Evolutionary conservation across 1,140 invertebrate genomes (phyloP).

Genomic region (Nomia melanderi): DNA sequence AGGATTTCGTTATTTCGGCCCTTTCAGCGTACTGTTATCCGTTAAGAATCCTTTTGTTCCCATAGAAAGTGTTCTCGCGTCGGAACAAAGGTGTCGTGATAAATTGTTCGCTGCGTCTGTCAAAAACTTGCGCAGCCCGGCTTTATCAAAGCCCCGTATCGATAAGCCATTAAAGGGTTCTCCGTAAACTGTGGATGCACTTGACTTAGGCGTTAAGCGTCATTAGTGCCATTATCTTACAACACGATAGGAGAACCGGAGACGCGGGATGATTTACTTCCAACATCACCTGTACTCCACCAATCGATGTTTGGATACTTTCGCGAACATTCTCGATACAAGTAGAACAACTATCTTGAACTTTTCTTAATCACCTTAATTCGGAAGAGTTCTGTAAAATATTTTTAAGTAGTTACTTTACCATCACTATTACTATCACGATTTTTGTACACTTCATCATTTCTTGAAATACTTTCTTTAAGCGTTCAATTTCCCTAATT

Average conservation of each 20-base stretch:
- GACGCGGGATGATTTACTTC: slow-evolving; percentile 18
- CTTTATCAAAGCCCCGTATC: slow-evolving; percentile 9
- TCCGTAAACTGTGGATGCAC: slow-evolving; percentile 38
- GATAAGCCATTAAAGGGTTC: slow-evolving; percentile 33
- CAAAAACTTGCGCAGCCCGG: slow-evolving; percentile 11
- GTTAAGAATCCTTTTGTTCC: not conserved
- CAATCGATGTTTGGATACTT: not conserved
- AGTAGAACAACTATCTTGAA: not conserved
- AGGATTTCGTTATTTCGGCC: not conserved
- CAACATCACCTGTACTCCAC: not conserved
- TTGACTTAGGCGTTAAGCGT: slow-evolving; percentile 39
- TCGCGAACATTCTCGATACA: rapidly evolving
- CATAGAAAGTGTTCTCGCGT: not conserved
- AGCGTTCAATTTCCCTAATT: too few species aligned
- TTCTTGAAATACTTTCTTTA: too few species aligned
- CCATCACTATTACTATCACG: too few species aligned
- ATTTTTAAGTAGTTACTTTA: too few species aligned
- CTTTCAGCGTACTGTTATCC: not conserved
- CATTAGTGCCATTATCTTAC: slow-evolving; percentile 42
- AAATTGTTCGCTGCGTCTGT: slow-evolving; percentile 17
- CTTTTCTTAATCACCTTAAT: not conserved
- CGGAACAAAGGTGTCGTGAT: not conserved
- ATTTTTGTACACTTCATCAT: too few species aligned
- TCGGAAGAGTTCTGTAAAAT: not conserved
- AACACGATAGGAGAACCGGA: not conserved